These are phyloP conservation scores for Oscheius myriophilus DNA, from an alignment of 2,888 invertebrate species.

Conservation along the genomic window DNA sequence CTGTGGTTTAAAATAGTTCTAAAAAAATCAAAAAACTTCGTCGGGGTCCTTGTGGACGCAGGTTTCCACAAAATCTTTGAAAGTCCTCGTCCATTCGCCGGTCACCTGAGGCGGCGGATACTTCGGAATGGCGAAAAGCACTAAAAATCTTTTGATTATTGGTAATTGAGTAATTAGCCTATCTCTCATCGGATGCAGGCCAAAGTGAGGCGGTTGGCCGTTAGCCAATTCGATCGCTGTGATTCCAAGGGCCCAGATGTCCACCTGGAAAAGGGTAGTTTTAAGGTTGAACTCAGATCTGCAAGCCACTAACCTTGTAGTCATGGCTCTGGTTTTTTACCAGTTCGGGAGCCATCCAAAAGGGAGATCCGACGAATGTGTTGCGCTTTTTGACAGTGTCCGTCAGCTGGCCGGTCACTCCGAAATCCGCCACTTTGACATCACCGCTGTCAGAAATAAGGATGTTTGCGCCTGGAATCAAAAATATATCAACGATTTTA, in stretches of 20 bases:
- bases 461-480: slow-evolving; percentile 88
- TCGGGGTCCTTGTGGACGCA: slow-evolving; percentile 99
- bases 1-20: background rate
- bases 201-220: slow-evolving; percentile 95
- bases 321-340: slow-evolving; percentile 88
- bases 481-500: no score
- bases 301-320: slow-evolving; percentile 37
- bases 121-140: slow-evolving; percentile 74
- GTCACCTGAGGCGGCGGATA: slow-evolving; percentile 93
- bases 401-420: slow-evolving; percentile 88
- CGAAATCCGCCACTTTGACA: slow-evolving; percentile 96
- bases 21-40: slow-evolving; percentile 80
- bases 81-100: slow-evolving; percentile 87
- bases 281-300: no score
- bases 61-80: slow-evolving; percentile 92
- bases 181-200: slow-evolving; percentile 84
- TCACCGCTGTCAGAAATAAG: slow-evolving; percentile 96
- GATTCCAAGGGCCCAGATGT: slow-evolving; percentile 95
- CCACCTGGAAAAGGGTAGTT: slow-evolving; percentile 75
- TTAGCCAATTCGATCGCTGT: slow-evolving; percentile 95
- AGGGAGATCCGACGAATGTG: slow-evolving; percentile 88
- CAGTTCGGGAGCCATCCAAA: slow-evolving; percentile 97
- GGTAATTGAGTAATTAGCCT: background rate
- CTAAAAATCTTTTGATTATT: slow-evolving; percentile 1
- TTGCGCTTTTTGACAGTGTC: slow-evolving; percentile 86